These are phyloP conservation scores for Sminthurinus aureus DNA, from an alignment of 2,888 invertebrate species.

Conservation along the genomic window DNA sequence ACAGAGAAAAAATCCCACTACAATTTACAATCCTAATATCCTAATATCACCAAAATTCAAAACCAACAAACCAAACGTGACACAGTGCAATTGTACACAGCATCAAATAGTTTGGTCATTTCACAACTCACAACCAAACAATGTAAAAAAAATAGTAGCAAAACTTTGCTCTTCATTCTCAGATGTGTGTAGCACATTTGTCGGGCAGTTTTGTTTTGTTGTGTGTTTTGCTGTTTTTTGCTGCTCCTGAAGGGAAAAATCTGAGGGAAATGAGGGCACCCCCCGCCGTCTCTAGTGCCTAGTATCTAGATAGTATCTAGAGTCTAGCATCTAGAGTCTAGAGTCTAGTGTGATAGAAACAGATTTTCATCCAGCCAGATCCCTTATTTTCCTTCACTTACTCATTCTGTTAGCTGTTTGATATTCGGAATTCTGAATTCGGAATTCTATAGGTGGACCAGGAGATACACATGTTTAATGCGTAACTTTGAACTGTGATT, in stretches of 20 bases:
- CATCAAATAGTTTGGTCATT: neutral
- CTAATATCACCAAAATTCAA: neutral
- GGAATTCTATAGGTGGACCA: too few relatives aligned
- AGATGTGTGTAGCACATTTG: neutral
- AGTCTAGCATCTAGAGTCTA: neutral
- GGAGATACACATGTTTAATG: neutral
- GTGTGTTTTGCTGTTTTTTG: conserved; percentile 25
- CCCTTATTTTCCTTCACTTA: too few relatives aligned
- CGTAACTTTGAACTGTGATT: conserved; percentile 29
- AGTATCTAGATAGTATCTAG: too few relatives aligned
- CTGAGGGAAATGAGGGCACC: conserved; percentile 18
- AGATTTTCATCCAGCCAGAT: neutral
- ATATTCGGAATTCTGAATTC: too few relatives aligned
- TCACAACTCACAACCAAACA: too few relatives aligned
- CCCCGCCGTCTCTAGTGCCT: conserved; percentile 27
- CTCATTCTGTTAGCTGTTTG: too few relatives aligned
- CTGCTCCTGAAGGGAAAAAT: conserved; percentile 26
- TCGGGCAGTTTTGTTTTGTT: conserved; percentile 6
- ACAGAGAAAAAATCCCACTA: neutral
- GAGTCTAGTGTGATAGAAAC: neutral
- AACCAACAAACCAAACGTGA: neutral
- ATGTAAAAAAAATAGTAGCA: conserved; percentile 11
- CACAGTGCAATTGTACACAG: too few relatives aligned
- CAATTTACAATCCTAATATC: neutral
- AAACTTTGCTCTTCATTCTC: neutral